phyloP scores from a whole-genome alignment of 2,113 vertebrate genomes.

The Tenrec ecaudatus region DNA sequence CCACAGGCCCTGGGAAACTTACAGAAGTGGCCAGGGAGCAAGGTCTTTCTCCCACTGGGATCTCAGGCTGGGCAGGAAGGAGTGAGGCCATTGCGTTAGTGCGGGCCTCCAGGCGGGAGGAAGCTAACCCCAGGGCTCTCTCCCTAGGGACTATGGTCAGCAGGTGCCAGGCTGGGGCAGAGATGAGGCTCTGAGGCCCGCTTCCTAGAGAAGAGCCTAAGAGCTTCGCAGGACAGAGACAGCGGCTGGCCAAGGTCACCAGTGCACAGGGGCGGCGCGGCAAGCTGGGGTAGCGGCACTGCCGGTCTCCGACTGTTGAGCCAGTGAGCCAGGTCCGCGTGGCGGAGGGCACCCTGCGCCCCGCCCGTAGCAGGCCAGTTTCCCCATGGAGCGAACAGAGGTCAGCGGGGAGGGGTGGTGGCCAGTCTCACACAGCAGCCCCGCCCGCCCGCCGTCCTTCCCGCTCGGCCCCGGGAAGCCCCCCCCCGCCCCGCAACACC shows the following conservation, averaged over 20 bases:
- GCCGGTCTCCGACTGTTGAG: neutral
- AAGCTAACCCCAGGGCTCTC: neutral
- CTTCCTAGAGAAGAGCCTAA: slow-evolving; percentile 27
- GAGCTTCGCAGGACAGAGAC: neutral
- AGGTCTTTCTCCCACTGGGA: neutral
- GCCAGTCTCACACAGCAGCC: neutral
- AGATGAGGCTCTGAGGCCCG: neutral
- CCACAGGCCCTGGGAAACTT: neutral
- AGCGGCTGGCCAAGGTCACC: slow-evolving; percentile 53
- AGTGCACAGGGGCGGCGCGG: neutral
- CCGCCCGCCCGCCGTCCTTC: neutral
- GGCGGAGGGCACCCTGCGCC: neutral
- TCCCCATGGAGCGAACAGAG: neutral
- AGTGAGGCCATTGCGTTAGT: neutral
- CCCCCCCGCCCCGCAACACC: neutral
- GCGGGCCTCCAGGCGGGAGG: neutral
- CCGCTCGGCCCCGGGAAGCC: neutral
- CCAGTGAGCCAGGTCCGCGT: neutral
- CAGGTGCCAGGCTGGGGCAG: neutral
- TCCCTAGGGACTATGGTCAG: neutral
- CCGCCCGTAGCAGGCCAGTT: neutral
- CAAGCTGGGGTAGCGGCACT: neutral
- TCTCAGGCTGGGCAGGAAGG: neutral
- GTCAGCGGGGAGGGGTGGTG: neutral
- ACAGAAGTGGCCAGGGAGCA: neutral